Conservation (phyloP, 92 coral and sea anemone species). For the Parazoanthus darwini region DNA sequence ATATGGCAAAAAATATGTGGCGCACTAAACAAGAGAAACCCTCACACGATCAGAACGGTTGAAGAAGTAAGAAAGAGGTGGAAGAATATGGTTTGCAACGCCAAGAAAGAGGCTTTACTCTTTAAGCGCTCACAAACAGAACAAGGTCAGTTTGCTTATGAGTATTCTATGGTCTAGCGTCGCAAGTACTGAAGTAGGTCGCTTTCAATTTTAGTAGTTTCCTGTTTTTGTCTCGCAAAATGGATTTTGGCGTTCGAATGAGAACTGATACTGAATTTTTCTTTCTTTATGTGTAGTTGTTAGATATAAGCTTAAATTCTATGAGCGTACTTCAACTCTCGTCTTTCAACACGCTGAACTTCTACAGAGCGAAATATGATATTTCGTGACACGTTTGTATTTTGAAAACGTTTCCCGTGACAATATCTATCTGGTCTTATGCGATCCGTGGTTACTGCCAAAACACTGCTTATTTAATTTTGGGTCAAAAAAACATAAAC, state of each 20-base stretch:
- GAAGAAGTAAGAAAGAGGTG: constrained; percentile 80
- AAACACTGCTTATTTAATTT: neutral
- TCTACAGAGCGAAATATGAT: neutral
- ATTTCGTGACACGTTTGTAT: neutral
- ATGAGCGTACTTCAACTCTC: neutral
- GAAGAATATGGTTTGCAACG: constrained; percentile 85
- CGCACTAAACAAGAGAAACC: constrained; percentile 67
- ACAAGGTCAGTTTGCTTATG: constrained; percentile 15
- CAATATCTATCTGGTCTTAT: neutral
- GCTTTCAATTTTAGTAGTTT: neutral
- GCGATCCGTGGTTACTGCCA: neutral
- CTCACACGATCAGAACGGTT: constrained; percentile 64
- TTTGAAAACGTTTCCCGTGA: neutral
- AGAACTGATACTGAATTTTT: no score
- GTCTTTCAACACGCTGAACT: neutral
- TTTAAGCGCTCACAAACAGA: constrained; percentile 35
- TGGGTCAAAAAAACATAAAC: neutral
- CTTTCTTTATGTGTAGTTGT: neutral
- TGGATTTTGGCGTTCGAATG: neutral
- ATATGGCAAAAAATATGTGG: constrained; percentile 80
- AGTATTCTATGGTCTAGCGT: neutral
- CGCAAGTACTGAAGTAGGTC: neutral
- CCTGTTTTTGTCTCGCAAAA: neutral
- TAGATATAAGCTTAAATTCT: neutral
- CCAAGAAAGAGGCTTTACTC: constrained; percentile 64